Evolutionary conservation across 2,888 invertebrate genomes (phyloP).

Genomic region (Sphinx pinastri): DNA sequence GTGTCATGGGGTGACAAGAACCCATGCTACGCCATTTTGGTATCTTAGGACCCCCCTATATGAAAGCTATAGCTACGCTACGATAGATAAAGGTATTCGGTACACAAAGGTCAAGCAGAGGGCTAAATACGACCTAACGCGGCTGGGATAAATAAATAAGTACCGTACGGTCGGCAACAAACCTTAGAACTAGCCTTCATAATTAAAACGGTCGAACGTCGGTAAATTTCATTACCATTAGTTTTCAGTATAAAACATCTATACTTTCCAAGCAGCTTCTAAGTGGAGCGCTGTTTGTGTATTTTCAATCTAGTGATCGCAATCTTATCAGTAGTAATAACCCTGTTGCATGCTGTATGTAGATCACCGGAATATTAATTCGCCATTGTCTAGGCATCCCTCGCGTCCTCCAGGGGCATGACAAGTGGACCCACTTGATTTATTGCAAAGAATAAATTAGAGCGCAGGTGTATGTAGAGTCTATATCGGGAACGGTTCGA

Average conservation of each 20-base stretch:
- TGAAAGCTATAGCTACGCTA: neutral
- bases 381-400: constrained; percentile 11
- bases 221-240: too few species aligned
- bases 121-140: neutral
- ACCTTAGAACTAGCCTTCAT: too few species aligned
- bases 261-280: too few species aligned
- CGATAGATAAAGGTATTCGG: neutral
- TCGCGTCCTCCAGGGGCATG: constrained; percentile 18
- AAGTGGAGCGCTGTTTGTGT: too few species aligned
- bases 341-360: neutral
- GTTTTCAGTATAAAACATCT: too few species aligned
- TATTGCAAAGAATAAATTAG: constrained; percentile 22
- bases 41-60: too few species aligned
- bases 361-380: constrained; percentile 14
- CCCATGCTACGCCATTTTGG: too few species aligned
- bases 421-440: constrained; percentile 6
- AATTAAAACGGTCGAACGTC: neutral
- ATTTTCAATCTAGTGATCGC: too few species aligned
- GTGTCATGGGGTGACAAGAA: too few species aligned
- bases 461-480: constrained; percentile 5
- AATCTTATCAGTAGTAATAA: neutral
- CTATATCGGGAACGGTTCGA: neutral
- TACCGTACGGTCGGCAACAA: too few species aligned
- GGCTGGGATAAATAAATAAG: too few species aligned
- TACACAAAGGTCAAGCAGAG: constrained; percentile 1